Evolutionary conservation across 2,797 vertebrate species (phyloP).

Genomic region (Simalia tracyae): DNA sequence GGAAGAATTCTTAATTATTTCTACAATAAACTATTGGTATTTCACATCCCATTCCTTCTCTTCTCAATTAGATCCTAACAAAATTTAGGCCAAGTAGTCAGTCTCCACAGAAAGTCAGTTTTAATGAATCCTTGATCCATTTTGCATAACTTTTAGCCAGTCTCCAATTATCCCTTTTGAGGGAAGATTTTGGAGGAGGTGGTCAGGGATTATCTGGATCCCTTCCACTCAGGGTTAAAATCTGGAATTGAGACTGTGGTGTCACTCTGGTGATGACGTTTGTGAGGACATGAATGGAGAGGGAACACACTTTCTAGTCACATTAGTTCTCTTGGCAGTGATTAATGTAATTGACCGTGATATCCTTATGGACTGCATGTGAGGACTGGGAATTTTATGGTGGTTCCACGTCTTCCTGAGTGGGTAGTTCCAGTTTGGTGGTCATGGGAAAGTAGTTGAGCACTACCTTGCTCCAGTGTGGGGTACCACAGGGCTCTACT

Average conservation of each 20-base stretch:
- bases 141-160: not conserved
- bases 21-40: not conserved
- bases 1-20: slow-evolving; percentile 19
- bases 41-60: not conserved
- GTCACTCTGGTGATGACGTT: not conserved
- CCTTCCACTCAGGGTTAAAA: not conserved
- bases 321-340: too few relatives aligned
- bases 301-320: not conserved
- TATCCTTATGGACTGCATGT: too few relatives aligned
- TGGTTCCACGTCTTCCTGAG: too few relatives aligned
- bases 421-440: not conserved
- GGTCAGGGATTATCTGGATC: not conserved
- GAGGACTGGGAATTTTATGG: too few relatives aligned
- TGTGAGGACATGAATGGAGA: not conserved
- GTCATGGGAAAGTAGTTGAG: not conserved
- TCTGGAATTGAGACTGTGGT: not conserved
- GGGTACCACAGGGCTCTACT: not conserved
- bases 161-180: not conserved
- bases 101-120: not conserved
- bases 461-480: not conserved
- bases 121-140: not conserved
- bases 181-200: not conserved
- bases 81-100: not conserved
- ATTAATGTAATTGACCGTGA: too few relatives aligned
- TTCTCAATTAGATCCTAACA: not conserved